Conservation (phyloP, 2,797 vertebrate genomes). For the Momotus momota region DNA sequence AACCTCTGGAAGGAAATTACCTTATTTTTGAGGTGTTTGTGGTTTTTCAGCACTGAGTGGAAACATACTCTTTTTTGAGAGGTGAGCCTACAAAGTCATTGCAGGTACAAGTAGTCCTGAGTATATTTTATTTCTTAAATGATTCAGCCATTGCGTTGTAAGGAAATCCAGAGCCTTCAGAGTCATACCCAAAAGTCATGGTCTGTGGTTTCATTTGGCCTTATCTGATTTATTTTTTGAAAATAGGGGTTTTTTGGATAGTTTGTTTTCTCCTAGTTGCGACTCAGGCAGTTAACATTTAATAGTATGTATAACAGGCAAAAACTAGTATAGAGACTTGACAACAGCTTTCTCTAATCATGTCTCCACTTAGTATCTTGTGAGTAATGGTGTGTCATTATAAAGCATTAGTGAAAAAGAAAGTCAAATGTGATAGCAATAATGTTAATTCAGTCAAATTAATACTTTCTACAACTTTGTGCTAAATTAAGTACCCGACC, state of each 20-base stretch:
- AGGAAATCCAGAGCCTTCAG: neutral
- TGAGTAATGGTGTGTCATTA: fast-evolving
- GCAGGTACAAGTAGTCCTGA: neutral
- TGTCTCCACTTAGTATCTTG: neutral
- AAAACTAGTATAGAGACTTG: neutral
- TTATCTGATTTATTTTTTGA: neutral
- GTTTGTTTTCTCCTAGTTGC: neutral
- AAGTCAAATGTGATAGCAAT: neutral
- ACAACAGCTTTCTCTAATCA: neutral
- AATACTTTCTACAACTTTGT: neutral
- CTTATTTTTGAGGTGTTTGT: neutral
- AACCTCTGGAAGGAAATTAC: neutral
- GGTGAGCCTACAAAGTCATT: neutral
- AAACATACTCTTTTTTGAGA: neutral
- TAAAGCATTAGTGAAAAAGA: neutral
- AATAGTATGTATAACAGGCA: neutral
- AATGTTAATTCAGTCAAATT: neutral
- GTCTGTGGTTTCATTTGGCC: neutral
- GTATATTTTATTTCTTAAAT: neutral
- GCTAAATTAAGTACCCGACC: neutral
- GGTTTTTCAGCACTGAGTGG: neutral
- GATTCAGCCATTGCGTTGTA: fast-evolving
- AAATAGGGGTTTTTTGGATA: fast-evolving
- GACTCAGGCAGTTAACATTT: neutral
- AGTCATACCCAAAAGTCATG: fast-evolving